Evolutionary conservation across 2,888 invertebrate genomes (phyloP).

Genomic region (Plagodis pulveraria): DNA sequence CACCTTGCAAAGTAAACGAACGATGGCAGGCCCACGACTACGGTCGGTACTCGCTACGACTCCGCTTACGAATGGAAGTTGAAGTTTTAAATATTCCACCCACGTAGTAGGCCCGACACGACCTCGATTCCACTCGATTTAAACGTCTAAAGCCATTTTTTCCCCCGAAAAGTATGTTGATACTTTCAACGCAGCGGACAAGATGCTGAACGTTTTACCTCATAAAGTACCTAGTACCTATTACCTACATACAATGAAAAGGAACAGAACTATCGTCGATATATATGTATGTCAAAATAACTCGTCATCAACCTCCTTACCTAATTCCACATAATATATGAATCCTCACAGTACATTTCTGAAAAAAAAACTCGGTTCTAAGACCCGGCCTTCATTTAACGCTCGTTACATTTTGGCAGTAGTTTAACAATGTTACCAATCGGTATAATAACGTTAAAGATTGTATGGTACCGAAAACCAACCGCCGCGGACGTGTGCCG

Average conservation of each 20-base stretch:
- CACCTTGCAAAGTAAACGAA: constrained; percentile 45
- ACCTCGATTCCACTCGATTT: constrained; percentile 61
- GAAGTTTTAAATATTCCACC: constrained; percentile 49
- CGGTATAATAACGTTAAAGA: too few relatives aligned
- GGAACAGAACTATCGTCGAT: too few relatives aligned
- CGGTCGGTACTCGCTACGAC: constrained; percentile 1
- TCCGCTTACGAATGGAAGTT: constrained; percentile 21
- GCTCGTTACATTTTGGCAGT: too few relatives aligned
- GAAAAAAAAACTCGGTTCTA: too few relatives aligned
- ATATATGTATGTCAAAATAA: too few relatives aligned
- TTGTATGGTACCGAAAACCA: too few relatives aligned
- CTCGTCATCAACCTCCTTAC: too few relatives aligned
- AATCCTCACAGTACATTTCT: too few relatives aligned
- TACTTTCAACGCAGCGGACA: constrained; percentile 34
- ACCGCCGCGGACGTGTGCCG: too few relatives aligned
- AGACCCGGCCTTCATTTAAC: too few relatives aligned
- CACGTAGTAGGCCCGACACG: constrained; percentile 55
- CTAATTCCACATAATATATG: too few relatives aligned
- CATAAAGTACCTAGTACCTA: constrained; percentile 17
- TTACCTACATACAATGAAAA: constrained; percentile 9
- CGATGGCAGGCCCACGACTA: constrained; percentile 32
- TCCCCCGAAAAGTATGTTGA: constrained; percentile 40
- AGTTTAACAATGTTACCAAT: too few relatives aligned
- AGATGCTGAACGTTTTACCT: constrained; percentile 31
- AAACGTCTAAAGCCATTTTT: constrained; percentile 58